Evolutionary conservation across 37 sponge, comb jelly and placozoan species (phyloP).

Genomic region (Bolinopsis microptera): DNA sequence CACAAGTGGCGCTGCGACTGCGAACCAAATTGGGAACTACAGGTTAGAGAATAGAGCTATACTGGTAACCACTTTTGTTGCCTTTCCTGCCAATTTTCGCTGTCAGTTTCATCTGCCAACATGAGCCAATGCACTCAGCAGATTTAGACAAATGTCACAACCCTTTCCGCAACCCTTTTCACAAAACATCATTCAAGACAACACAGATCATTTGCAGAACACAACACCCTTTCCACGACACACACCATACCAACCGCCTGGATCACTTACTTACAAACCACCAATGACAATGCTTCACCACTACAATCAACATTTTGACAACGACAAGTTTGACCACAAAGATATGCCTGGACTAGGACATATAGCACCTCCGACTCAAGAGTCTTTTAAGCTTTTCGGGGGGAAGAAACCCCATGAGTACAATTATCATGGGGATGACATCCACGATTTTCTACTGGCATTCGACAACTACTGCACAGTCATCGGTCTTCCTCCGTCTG

Average conservation of each 20-base stretch:
- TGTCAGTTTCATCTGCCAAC: too few species aligned
- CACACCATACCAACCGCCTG: too few species aligned
- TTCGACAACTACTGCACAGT: background rate
- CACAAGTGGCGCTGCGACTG: background rate
- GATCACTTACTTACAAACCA: background rate
- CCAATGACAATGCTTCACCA: too few species aligned
- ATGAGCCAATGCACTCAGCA: too few species aligned
- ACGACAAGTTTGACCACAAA: too few species aligned
- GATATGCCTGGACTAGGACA: too few species aligned
- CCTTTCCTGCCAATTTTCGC: background rate
- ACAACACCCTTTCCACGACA: too few species aligned
- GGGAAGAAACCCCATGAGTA: background rate
- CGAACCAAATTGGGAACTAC: background rate
- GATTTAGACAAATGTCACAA: too few species aligned
- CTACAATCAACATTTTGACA: too few species aligned
- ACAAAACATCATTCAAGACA: background rate
- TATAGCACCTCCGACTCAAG: too few species aligned
- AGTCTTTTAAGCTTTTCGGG: background rate
- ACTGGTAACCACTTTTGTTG: background rate
- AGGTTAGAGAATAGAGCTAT: background rate
- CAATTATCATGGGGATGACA: background rate
- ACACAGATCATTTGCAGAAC: too few species aligned
- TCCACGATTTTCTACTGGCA: background rate
- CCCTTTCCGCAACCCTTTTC: too few species aligned
- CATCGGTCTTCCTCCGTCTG: background rate